Percentiles rank a stretch among this genome's conserved stretches.
Evolutionary conservation across 2,113 vertebrate species (phyloP).

Genomic region (Chamaetylas fuelleborni): DNA sequence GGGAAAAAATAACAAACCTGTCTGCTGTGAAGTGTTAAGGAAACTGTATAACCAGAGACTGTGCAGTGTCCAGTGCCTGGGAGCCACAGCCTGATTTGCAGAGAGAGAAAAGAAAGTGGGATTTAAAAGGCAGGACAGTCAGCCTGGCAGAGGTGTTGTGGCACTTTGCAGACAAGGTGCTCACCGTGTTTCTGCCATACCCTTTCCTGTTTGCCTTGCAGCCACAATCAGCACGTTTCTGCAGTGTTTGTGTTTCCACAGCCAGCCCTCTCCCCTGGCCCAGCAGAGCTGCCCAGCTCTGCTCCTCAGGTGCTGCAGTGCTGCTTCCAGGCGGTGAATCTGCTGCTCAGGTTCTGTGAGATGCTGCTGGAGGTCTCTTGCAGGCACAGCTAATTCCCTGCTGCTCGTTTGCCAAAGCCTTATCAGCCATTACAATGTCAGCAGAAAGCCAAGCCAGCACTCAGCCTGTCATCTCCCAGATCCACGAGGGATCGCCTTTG

Average conservation of each 20-base stretch:
- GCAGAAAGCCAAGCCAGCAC: neutral
- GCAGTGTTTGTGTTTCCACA: fast-evolving
- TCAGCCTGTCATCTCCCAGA: neutral
- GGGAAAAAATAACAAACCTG: neutral
- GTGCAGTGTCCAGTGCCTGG: neutral
- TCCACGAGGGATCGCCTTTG: neutral
- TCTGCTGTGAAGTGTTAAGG: neutral
- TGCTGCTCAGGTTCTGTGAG: neutral
- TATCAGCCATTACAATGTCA: neutral
- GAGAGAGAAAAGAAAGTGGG: neutral
- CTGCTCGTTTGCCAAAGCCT: neutral
- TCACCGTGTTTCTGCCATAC: fast-evolving
- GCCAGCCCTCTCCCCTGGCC: fast-evolving
- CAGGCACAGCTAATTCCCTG: neutral
- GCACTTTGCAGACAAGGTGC: neutral
- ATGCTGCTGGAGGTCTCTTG: neutral
- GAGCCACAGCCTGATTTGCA: neutral
- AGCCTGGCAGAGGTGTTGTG: neutral
- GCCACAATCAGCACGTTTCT: neutral
- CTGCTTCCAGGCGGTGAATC: neutral
- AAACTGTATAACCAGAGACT: neutral
- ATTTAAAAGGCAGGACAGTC: neutral
- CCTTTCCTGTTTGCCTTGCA: neutral
- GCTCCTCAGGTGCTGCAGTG: neutral
- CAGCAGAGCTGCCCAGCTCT: neutral